Conservation (phyloP, 2,113 vertebrate species). For the Gopherus flavomarginatus region DNA sequence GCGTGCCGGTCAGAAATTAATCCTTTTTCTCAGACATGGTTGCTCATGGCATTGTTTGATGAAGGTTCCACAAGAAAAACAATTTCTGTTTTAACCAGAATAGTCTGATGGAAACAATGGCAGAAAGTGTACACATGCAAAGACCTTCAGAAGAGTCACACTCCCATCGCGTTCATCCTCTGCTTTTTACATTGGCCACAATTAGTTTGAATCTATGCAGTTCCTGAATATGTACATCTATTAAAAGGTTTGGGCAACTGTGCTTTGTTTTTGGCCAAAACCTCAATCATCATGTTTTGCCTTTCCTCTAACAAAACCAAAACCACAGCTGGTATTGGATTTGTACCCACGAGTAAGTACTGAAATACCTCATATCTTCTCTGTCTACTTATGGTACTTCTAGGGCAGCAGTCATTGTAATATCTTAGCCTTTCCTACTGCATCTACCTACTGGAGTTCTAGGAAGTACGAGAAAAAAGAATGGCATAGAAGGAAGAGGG, state of each 20-base stretch:
- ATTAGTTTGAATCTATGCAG: neutral
- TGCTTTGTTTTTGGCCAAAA: conserved; percentile 1
- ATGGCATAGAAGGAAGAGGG: neutral
- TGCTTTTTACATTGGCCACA: neutral
- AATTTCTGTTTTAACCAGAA: neutral
- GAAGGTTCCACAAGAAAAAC: neutral
- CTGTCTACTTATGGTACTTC: neutral
- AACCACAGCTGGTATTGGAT: neutral
- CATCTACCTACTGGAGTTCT: neutral
- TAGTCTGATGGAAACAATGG: neutral
- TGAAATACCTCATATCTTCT: neutral
- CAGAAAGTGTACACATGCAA: neutral
- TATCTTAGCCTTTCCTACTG: neutral
- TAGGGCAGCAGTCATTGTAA: neutral
- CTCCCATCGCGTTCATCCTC: neutral
- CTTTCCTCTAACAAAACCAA: conserved; percentile 28
- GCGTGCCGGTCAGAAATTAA: neutral
- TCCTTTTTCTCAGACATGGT: neutral
- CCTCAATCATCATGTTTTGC: neutral
- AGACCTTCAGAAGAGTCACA: accelerated
- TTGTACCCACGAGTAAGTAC: neutral
- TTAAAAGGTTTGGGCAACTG: conserved; percentile 15
- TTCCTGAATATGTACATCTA: neutral
- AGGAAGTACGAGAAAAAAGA: neutral
- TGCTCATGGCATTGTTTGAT: neutral